Base-by-base conservation (phyloP, 2,888 invertebrate species). In the Scaptomyza caliginosa region DNA sequence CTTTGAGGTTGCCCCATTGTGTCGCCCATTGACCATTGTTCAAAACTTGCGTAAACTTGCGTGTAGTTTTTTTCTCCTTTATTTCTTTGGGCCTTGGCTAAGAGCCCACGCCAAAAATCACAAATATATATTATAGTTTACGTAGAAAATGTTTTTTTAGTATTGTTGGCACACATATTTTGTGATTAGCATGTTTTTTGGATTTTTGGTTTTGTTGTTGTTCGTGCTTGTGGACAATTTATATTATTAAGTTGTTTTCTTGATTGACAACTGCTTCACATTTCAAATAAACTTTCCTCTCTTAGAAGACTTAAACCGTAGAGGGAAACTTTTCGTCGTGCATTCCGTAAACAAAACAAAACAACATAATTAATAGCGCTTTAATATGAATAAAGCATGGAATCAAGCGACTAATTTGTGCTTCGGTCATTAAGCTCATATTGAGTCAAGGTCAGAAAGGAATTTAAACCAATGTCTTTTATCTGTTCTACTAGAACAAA, bases 21-120 rank as follows among this genome's bases (percentile, higher is more conserved):
- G 19, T 13, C 50, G 28, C 28, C 24, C 6, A 1, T 65, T 65
- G 67, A 39, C 67, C 78, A 67, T 70, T 58, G 65, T 55, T 17
- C 50, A 28, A n/a, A 8, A 62, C 82, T 81, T 86, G 82, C 85
- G 78, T 84, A 86, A 82, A 86, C 52, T 67, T 70, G 83, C 67
- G 83, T 83, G 83, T 24, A n/a, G n/a, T n/a, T n/a, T n/a, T n/a
- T n/a, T n/a, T n/a, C n/a, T n/a, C n/a, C n/a, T n/a, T n/a, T n/a
- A n/a, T n/a, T n/a, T 55, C 46, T 34, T 49, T 30, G 43, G 30
- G 30, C 57, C 49, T 66, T 45, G 50, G 38, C 46, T 11, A 26
- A 45, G 51, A 24, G 10, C 21, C 11, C 23, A 50, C 8, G 11
- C 34, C 13, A 16, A 30, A 24, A 43, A 55, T 43, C 52, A 66